Base-by-base conservation (phyloP, 37 sponge, comb jelly and placozoan species). In the Diacarnus erythraeanus region DNA sequence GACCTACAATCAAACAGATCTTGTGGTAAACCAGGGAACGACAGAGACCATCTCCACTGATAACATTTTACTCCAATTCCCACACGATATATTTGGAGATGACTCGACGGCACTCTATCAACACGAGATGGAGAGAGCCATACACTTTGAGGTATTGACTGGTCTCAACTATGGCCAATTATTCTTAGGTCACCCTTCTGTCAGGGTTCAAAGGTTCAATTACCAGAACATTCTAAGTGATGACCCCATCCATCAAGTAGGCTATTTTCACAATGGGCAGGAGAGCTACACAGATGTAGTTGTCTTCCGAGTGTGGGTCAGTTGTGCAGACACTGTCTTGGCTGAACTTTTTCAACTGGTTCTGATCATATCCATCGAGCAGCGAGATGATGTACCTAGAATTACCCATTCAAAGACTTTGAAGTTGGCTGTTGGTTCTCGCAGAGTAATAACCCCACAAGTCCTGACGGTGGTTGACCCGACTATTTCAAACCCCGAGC, bases 351-450 rank as follows among this genome's bases (percentile, higher is more conserved):
- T 54, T 1, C 36, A 34, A 2, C 38, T 0, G 17, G 26, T 40
- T 1, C 42, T 71, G 15, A 20, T 23, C 5, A 25, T 71, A 31
- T 21, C 18, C 30, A 58, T 69, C 17, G 23, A 38, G 21, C 15
- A 22, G 9, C 18, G 1, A 10, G 56, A 80, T 38, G 71, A 56
- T 31, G 2, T 30, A 6, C 59, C 42, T 5, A 70, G 17, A 38
- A 59, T 80, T 12, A 12, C 59, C 0, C 41, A 38, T 18, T 54
- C 25, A 8, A 6, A 25, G 36, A 43, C 36, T 10, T 12, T 87
- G 25, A 15, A 18, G 0, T 35, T 87, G 15, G 87, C 87, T 1
- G 81, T 61, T 22, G 87, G 87, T 5, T 81, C 87, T 18, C 69
- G 87, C 20, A 21, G 69, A 6, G 59, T 57, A 0, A 57, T 87